Evolutionary conservation across 2,113 vertebrate genomes (phyloP), one percentile per base, ranked within the genome.

Genomic region (Salvator merianae): DNA sequence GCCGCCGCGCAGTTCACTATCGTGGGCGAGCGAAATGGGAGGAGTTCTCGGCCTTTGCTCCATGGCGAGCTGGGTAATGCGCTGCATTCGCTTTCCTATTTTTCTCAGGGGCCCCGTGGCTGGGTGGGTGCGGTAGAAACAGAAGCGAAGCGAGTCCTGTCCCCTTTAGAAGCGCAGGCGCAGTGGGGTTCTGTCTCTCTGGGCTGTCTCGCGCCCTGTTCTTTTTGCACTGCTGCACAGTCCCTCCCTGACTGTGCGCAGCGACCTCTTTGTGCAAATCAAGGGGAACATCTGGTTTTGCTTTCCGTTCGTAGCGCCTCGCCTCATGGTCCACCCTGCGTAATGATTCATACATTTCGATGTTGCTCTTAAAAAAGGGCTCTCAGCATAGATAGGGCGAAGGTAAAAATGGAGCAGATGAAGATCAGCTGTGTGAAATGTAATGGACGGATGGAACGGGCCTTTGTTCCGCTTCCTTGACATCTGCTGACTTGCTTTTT

Each of bases 31-130:
- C 47, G 86, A 53, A 63, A 97, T 99, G 98, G 98, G 98, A 90
- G 92, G 97, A n/a, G 98, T 98, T 4, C 93, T 99, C 82, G 98
- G 98, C 14, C 93, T 99, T 81, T 99, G 98, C 94, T 99, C 98
- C 88, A 84, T 99, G 97, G 98, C 98, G 72, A 99, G 97, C 95
- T 99, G 98, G 98, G 98, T 99, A 89, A 96, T 96, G 66, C 32
- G 14, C 3, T 38, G 18, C 26, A 80, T 1, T 59, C 55, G 55
- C 16, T 59, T 59, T 59, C 55, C 55, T 20, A 20, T 14, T 20
- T 7, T 2, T 1, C 28, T 22, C 2, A 34, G 1, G 36, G 36
- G 75, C 1, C 53, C 8, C 2, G 32, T 0, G 6, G 20, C 9
- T 2, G 26, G 47, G 65, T 40, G 3, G 5, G 24, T 5, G 43